Evolutionary conservation across 35 echinoderm and acorn worm species (phyloP).

Genomic region (Apostichopus californicus): DNA sequence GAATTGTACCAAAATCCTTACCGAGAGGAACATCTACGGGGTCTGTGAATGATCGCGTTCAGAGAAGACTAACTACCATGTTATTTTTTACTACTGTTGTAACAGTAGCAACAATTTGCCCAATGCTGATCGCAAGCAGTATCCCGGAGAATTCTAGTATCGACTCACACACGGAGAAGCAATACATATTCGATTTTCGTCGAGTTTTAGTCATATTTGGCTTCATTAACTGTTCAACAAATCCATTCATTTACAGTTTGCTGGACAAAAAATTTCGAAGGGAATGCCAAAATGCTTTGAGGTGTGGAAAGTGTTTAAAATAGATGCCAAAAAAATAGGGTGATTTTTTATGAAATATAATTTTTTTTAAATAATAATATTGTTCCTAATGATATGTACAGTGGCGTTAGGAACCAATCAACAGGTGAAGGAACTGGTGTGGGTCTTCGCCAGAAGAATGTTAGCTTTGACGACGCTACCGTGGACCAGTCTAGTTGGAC

Average conservation of each 20-base stretch:
- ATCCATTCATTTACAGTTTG: constrained; percentile 42
- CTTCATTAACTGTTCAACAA: constrained; percentile 23
- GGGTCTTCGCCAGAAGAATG: too few relatives aligned
- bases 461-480: too few relatives aligned
- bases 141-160: neutral
- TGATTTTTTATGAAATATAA: neutral
- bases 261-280: constrained; percentile 41
- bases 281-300: constrained; percentile 6
- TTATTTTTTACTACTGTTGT: constrained; percentile 7
- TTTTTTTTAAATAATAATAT: too few relatives aligned
- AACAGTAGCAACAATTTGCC: neutral
- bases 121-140: neutral
- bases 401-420: too few relatives aligned
- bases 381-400: too few relatives aligned
- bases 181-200: neutral
- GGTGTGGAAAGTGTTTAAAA: neutral
- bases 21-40: too few relatives aligned
- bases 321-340: neutral
- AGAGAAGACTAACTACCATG: constrained; percentile 24
- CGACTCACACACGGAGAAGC: neutral
- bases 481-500: too few relatives aligned
- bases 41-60: neutral
- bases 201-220: neutral
- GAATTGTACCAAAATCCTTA: neutral
- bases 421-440: too few relatives aligned